Percentiles rank a stretch among this genome's conserved stretches.
Conservation (phyloP, 2,113 vertebrate species). For the Progne subis region DNA sequence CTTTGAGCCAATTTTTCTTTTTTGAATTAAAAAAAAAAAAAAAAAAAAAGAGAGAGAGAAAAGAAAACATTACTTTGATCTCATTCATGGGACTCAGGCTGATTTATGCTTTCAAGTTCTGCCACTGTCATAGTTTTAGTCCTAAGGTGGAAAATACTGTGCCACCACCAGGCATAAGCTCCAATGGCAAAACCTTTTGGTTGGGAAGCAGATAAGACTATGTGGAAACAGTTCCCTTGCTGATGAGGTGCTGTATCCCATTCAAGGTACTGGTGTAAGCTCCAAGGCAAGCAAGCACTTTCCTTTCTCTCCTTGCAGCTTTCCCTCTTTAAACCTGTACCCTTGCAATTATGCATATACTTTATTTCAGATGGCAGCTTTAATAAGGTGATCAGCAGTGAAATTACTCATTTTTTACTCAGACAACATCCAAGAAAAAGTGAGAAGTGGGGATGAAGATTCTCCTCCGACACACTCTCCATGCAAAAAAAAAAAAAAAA, state of each 20-base stretch:
- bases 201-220: not conserved
- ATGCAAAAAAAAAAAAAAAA: not conserved
- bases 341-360: not conserved
- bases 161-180: not conserved
- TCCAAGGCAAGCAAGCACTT: not conserved
- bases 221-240: not conserved
- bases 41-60: not conserved
- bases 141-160: not conserved
- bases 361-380: not conserved
- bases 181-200: not conserved
- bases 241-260: not conserved
- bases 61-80: not conserved
- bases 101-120: constrained; percentile 18
- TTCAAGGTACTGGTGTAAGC: not conserved
- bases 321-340: not conserved
- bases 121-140: not conserved
- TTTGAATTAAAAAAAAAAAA: not conserved
- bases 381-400: not conserved
- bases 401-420: not conserved
- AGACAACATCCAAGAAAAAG: not conserved
- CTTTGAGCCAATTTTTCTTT: not conserved
- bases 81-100: not conserved
- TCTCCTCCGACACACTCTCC: not conserved
- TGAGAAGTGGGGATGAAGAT: not conserved
- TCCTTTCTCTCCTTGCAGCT: not conserved